Percentiles rank a stretch among this genome's conserved stretches.
Evolutionary conservation across 2,797 vertebrate genomes (phyloP).

Genomic region (Apogon hyalosoma): DNA sequence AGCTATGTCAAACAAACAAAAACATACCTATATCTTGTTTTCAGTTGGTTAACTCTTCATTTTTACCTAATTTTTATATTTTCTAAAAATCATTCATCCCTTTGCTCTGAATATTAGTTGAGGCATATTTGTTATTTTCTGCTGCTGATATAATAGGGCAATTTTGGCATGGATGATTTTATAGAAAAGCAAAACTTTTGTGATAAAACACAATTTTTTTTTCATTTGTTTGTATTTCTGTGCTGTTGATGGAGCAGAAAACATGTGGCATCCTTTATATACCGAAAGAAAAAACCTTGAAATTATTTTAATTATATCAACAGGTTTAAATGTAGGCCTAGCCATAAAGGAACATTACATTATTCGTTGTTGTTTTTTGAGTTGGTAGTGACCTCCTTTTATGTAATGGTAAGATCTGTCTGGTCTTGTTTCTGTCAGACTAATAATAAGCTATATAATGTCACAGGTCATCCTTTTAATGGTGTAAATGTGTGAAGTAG

Average conservation of each 20-base stretch:
- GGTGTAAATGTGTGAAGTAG: constrained; percentile 23
- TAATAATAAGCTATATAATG: background rate
- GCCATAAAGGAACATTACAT: no score
- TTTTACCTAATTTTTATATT: background rate
- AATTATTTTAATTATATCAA: background rate
- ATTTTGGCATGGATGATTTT: background rate
- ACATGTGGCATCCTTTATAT: no score
- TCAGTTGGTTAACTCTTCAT: background rate
- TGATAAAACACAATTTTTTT: no score
- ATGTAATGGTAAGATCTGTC: background rate
- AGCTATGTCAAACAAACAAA: background rate
- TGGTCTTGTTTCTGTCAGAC: constrained; percentile 37
- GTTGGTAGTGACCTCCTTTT: constrained; percentile 8
- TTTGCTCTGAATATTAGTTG: constrained; percentile 9
- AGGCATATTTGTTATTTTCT: background rate
- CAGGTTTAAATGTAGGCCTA: background rate
- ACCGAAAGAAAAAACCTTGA: no score
- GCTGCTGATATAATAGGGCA: constrained; percentile 2
- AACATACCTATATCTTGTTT: constrained; percentile 5
- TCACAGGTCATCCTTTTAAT: constrained; percentile 49
- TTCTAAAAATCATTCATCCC: background rate
- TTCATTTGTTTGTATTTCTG: no score
- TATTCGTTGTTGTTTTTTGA: no score
- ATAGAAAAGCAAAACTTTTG: no score
- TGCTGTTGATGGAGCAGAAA: no score